Percentiles rank a stretch among this genome's conserved stretches.
phyloP scores from a whole-genome alignment of 2,113 vertebrate genomes.

The Scomber japonicus region DNA sequence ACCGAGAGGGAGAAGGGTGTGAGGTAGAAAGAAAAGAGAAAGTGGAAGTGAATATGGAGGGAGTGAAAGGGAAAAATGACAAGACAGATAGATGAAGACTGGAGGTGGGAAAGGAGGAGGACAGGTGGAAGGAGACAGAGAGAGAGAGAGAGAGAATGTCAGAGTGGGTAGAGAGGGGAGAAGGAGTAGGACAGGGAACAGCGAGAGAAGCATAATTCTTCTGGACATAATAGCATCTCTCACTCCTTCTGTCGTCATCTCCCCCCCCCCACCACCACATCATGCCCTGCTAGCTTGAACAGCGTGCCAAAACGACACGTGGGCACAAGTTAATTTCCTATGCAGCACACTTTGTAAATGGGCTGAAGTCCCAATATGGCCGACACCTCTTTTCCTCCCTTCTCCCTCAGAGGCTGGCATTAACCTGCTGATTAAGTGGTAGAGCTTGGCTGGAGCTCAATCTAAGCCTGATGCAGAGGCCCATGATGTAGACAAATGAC shows the following conservation, averaged over 20 bases:
- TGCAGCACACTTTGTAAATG: constrained; percentile 80
- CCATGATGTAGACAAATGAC: constrained; percentile 83
- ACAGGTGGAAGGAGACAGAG: constrained; percentile 20
- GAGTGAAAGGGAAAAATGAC: constrained; percentile 44
- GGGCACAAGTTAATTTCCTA: constrained; percentile 75
- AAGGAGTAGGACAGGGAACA: constrained; percentile 34
- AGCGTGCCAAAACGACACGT: constrained; percentile 52
- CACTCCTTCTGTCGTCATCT: constrained; percentile 13
- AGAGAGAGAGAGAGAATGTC: constrained; percentile 46
- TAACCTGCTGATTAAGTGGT: constrained; percentile 85
- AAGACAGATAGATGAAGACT: constrained; percentile 50
- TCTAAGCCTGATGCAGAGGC: constrained; percentile 69
- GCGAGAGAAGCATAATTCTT: constrained; percentile 63
- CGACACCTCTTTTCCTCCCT: constrained; percentile 31
- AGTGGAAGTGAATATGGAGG: constrained; percentile 34
- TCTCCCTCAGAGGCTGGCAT: constrained; percentile 75
- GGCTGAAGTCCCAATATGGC: constrained; percentile 80
- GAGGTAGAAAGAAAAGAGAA: constrained; percentile 31
- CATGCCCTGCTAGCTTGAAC: constrained; percentile 56
- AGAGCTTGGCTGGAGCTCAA: constrained; percentile 82
- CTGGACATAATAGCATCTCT: constrained; percentile 65
- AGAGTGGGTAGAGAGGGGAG: constrained; percentile 25
- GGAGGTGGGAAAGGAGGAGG: constrained; percentile 29
- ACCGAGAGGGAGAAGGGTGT: constrained; percentile 21
- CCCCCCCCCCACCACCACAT: constrained; percentile 24